These are phyloP conservation scores for Peromyscus melanophrys DNA, from an alignment of 2,797 vertebrate genomes.

Conservation along the genomic window DNA sequence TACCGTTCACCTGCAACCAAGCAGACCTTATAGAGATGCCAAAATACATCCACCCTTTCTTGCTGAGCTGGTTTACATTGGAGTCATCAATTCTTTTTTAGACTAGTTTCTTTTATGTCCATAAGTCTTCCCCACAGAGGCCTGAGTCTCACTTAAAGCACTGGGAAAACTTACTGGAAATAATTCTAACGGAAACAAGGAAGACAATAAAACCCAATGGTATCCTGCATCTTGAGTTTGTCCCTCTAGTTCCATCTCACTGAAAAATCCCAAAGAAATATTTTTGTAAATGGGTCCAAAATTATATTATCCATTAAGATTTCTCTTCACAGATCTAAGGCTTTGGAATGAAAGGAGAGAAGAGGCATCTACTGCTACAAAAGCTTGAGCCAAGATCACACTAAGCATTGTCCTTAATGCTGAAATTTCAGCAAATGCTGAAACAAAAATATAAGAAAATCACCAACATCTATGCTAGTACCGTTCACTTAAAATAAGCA, in stretches of 20 bases:
- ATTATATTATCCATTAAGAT: constrained; percentile 23
- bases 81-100: constrained; percentile 63
- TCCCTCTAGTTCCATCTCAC: constrained; percentile 47
- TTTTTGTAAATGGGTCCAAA: constrained; percentile 37
- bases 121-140: background rate
- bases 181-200: background rate
- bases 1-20: constrained; percentile 70
- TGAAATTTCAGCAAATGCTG: background rate
- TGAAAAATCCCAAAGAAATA: constrained; percentile 29
- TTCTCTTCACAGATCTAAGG: background rate
- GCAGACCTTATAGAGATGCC: constrained; percentile 64
- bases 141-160: constrained; percentile 45
- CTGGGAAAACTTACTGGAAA: constrained; percentile 29
- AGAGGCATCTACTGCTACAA: background rate
- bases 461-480: background rate
- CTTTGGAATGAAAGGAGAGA: background rate
- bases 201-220: background rate
- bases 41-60: constrained; percentile 55
- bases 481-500: constrained; percentile 34
- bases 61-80: constrained; percentile 65
- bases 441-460: constrained; percentile 31
- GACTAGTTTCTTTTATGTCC: constrained; percentile 2
- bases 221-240: background rate
- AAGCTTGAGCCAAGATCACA: background rate
- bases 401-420: constrained; percentile 16